Percentiles rank a stretch among this genome's conserved stretches.
These are phyloP conservation scores for Athene noctua DNA, from an alignment of 2,113 vertebrate genomes.

Conservation along the genomic window DNA sequence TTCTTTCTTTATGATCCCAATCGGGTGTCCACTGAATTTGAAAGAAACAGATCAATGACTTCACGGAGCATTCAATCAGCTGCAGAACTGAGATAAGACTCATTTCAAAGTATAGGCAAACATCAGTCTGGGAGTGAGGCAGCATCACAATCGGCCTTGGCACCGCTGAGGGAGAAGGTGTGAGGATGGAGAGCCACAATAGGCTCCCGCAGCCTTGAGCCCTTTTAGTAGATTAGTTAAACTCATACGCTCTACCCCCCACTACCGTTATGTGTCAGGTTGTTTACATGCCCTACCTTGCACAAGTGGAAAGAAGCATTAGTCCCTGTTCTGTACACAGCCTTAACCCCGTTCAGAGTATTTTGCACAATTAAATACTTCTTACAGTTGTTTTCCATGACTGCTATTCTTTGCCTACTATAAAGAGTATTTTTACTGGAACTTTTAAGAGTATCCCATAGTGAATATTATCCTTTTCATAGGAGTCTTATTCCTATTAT, in stretches of 20 bases:
- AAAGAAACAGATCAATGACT: background rate
- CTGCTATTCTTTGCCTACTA: background rate
- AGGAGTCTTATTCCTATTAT: background rate
- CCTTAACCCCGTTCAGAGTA: fast-evolving
- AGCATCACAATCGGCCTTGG: background rate
- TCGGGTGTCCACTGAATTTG: background rate
- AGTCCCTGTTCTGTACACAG: background rate
- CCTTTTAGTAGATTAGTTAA: background rate
- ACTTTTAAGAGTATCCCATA: background rate
- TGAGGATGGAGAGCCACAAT: background rate
- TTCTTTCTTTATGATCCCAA: background rate
- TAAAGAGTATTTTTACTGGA: background rate
- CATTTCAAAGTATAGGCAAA: fast-evolving
- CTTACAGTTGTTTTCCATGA: background rate
- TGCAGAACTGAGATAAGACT: background rate
- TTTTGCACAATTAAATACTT: background rate
- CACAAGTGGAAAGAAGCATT: background rate
- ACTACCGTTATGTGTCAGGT: too few species aligned
- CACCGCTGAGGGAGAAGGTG: background rate
- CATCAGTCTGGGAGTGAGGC: background rate
- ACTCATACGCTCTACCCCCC: fast-evolving
- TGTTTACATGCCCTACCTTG: background rate
- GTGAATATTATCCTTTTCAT: background rate
- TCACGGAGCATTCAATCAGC: background rate
- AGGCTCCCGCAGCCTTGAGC: background rate